Conservation (phyloP, 2,113 vertebrate species). For the Carlito syrichta region DNA sequence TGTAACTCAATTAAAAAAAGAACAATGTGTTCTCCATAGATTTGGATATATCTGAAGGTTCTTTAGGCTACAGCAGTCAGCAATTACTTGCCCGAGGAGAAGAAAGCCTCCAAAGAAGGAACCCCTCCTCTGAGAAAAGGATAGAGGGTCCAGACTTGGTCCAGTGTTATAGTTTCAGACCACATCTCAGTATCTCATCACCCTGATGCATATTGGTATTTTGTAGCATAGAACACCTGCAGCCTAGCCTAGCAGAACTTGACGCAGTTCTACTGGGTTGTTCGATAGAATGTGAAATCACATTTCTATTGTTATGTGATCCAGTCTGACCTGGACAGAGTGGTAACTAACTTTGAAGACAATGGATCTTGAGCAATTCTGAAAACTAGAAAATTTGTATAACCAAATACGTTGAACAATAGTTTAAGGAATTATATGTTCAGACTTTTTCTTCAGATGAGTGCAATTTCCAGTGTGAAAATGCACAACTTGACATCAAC, state of each 20-base stretch:
- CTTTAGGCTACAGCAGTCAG: background rate
- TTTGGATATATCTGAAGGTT: background rate
- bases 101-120: background rate
- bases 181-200: background rate
- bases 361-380: background rate
- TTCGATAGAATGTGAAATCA: background rate
- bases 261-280: background rate
- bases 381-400: background rate
- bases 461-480: background rate
- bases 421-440: background rate
- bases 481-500: background rate
- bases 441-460: background rate
- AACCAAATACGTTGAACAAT: background rate
- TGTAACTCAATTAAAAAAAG: too few species aligned
- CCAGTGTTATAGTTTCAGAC: background rate
- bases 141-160: background rate
- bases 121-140: background rate
- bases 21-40: background rate
- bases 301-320: background rate
- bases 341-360: background rate
- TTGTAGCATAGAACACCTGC: background rate
- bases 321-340: background rate
- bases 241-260: background rate
- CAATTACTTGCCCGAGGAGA: background rate
- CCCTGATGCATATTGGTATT: background rate